Conservation (phyloP, 2,797 vertebrate genomes). For the Cuniculus paca region DNA sequence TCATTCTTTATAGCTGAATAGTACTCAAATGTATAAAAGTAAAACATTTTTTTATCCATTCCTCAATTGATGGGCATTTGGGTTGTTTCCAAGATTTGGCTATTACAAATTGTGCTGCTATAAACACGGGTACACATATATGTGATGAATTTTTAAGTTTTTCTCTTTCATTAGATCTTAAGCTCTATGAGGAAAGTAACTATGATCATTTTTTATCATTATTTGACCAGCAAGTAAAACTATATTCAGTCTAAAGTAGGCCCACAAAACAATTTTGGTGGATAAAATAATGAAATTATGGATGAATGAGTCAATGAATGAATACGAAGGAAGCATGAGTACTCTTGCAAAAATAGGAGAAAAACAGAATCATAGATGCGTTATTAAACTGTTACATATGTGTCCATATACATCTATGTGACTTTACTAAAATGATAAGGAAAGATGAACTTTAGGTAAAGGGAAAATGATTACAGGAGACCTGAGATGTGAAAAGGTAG, state of each 20-base stretch:
- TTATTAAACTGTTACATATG: background rate
- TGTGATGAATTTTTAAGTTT: background rate
- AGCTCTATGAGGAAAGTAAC: background rate
- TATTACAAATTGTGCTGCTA: too few relatives aligned
- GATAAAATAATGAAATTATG: background rate
- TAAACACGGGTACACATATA: too few relatives aligned
- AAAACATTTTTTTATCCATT: too few relatives aligned
- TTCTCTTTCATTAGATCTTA: background rate
- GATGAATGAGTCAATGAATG: background rate
- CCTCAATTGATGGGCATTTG: too few relatives aligned
- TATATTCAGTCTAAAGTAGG: background rate
- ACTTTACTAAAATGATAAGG: background rate
- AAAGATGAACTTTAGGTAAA: background rate
- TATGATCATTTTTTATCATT: background rate
- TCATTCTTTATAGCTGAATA: too few relatives aligned
- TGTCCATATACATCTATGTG: background rate
- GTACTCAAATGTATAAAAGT: too few relatives aligned
- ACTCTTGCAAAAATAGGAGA: background rate
- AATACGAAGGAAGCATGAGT: background rate
- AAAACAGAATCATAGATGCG: background rate
- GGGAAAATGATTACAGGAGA: constrained; percentile 29
- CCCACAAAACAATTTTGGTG: background rate
- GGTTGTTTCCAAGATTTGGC: too few relatives aligned
- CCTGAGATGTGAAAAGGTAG: background rate
- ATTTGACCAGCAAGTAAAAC: background rate